phyloP scores from a whole-genome alignment of 1,140 invertebrate genomes.

The Dinoponera quadriceps region DNA sequence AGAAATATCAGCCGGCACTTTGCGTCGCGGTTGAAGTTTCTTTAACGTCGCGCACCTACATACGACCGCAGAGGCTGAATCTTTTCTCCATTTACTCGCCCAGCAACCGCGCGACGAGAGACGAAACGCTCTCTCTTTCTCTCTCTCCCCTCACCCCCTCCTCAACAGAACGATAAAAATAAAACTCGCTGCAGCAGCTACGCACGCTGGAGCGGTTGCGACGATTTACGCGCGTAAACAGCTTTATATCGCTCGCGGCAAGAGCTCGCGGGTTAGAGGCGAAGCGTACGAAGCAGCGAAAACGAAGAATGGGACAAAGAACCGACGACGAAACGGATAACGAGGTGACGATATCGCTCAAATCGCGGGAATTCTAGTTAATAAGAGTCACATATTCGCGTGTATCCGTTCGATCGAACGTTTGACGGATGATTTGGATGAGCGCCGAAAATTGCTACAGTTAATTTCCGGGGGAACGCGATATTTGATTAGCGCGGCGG shows the following conservation, averaged over 20 bases:
- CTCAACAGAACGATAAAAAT: constrained; percentile 56
- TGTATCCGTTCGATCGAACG: background rate
- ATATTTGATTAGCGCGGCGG: constrained; percentile 47
- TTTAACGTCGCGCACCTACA: constrained; percentile 43
- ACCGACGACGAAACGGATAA: background rate
- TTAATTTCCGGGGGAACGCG: constrained; percentile 33
- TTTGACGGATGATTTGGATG: background rate
- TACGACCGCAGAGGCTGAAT: constrained; percentile 12
- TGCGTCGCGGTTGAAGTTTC: constrained; percentile 27
- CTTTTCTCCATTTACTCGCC: constrained; percentile 24
- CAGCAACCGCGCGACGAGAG: background rate
- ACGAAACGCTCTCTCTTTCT: background rate
- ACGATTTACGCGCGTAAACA: constrained; percentile 40
- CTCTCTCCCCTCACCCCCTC: background rate
- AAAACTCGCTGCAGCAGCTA: constrained; percentile 7
- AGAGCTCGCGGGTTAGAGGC: background rate
- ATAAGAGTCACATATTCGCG: background rate
- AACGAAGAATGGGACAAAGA: background rate
- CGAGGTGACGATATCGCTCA: no score
- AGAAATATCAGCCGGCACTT: constrained; percentile 46
- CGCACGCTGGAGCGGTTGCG: background rate
- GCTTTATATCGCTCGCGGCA: constrained; percentile 4
- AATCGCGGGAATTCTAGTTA: background rate
- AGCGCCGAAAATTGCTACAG: constrained; percentile 20
- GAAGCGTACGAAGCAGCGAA: background rate